These are phyloP conservation scores for Apaloderma vittatum DNA, from an alignment of 2,113 vertebrate genomes.

Conservation along the genomic window DNA sequence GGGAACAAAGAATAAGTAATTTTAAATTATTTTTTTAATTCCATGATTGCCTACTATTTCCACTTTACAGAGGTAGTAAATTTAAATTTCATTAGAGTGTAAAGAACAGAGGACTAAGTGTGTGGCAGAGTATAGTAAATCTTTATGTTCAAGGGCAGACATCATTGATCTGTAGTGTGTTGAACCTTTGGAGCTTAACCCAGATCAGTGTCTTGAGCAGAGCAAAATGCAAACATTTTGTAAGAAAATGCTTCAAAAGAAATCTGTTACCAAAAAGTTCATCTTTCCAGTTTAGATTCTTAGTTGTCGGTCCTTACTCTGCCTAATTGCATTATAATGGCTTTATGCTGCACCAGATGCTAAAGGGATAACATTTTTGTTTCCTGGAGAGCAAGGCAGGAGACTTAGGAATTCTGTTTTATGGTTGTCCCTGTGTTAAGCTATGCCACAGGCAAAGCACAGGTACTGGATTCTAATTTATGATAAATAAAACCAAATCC, in stretches of 20 bases:
- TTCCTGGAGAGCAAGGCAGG: constrained; percentile 16
- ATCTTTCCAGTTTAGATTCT: constrained; percentile 71
- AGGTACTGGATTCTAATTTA: neutral
- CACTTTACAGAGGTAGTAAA: neutral
- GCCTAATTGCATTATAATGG: constrained; percentile 77
- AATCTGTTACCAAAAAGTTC: constrained; percentile 45
- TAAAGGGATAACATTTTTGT: constrained; percentile 49
- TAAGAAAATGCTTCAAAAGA: constrained; percentile 50
- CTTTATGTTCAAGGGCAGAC: neutral
- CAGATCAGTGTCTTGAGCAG: neutral
- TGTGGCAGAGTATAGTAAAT: neutral
- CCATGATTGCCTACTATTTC: neutral
- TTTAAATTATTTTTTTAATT: neutral
- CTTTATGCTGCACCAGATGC: constrained; percentile 72
- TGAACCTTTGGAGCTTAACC: neutral
- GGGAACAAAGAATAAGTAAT: neutral
- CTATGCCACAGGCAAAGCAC: neutral
- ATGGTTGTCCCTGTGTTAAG: constrained; percentile 3
- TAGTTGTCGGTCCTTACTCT: constrained; percentile 73
- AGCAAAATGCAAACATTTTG: neutral
- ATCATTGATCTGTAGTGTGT: neutral
- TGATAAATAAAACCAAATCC: neutral
- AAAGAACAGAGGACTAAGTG: neutral
- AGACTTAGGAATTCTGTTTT: constrained; percentile 51
- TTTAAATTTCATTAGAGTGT: neutral